phyloP scores from a whole-genome alignment of 2,797 vertebrate species.

The Myoxocephalus aenaeus region DNA sequence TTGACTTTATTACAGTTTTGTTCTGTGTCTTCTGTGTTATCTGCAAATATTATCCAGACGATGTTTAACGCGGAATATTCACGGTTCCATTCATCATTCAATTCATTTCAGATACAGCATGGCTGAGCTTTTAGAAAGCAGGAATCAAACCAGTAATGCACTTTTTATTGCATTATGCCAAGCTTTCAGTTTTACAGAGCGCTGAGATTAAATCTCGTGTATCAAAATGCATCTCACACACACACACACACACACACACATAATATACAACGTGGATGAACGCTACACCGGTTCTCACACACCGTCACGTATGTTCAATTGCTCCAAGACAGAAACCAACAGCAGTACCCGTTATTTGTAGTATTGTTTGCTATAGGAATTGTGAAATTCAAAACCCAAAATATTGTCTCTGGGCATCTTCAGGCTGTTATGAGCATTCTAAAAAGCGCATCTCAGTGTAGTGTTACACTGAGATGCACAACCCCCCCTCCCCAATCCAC shows the following conservation, averaged over 20 bases:
- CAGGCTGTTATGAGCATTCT: slow-evolving; percentile 8
- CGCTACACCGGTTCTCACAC: not conserved
- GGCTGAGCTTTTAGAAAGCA: not conserved
- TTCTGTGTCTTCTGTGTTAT: not conserved
- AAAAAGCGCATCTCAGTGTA: slow-evolving; percentile 23
- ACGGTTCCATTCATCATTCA: not conserved
- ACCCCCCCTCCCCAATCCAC: not conserved
- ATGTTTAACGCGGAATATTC: not conserved
- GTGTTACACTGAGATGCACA: slow-evolving; percentile 2
- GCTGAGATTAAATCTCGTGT: not conserved
- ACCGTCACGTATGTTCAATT: not conserved
- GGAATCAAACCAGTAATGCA: not conserved
- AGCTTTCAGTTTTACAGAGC: slow-evolving; percentile 7
- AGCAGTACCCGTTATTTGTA: slow-evolving; percentile 31
- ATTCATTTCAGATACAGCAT: not conserved
- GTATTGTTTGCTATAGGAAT: slow-evolving; percentile 25
- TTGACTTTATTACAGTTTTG: not conserved
- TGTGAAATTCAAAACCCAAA: slow-evolving; percentile 29
- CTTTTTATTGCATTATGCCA: slow-evolving; percentile 1
- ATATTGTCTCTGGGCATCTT: not conserved
- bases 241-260: not conserved
- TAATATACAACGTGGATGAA: not conserved
- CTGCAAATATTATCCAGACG: not conserved
- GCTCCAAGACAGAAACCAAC: not conserved
- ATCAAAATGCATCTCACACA: not conserved